Evolutionary conservation across 2,888 invertebrate species (phyloP).

Genomic region (Netelia virgata): DNA sequence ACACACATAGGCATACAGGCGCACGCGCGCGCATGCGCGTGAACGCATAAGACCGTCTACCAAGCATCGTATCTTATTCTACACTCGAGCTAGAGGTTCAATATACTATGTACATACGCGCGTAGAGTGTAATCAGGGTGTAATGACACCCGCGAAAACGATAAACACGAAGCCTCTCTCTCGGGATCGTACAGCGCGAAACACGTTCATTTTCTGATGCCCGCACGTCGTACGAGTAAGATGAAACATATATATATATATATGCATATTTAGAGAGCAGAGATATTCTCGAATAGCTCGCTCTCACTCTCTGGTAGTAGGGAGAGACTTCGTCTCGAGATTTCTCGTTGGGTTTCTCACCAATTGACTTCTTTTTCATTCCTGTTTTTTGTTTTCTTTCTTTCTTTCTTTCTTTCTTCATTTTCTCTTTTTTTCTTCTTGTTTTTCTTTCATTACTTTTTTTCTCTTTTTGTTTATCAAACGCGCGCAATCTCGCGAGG

Average conservation of each 20-base stretch:
- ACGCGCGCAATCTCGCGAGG: slow-evolving; percentile 45
- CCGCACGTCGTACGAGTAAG: slow-evolving; percentile 29
- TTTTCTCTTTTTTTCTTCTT: background rate
- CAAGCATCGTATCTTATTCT: too few relatives aligned
- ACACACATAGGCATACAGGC: too few relatives aligned
- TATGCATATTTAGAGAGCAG: slow-evolving; percentile 18
- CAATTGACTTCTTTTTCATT: slow-evolving; percentile 15
- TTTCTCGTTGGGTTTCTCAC: slow-evolving; percentile 26
- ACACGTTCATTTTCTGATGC: slow-evolving; percentile 54
- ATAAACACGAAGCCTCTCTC: slow-evolving; percentile 54
- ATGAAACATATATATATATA: background rate
- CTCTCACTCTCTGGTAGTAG: background rate
- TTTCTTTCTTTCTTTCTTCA: too few relatives aligned
- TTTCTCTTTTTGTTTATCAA: background rate
- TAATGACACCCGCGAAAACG: slow-evolving; percentile 65
- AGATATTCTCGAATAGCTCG: background rate
- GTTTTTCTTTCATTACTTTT: background rate
- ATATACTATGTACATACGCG: slow-evolving; percentile 24
- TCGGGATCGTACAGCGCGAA: slow-evolving; percentile 37
- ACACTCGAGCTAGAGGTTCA: slow-evolving; percentile 21
- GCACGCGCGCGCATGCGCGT: background rate
- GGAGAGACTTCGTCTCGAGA: background rate
- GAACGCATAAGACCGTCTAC: background rate
- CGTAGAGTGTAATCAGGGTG: slow-evolving; percentile 58
- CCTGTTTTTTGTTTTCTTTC: background rate